Conservation (phyloP, 2,888 invertebrate species). For the Sceliomorpha sp. region DNA sequence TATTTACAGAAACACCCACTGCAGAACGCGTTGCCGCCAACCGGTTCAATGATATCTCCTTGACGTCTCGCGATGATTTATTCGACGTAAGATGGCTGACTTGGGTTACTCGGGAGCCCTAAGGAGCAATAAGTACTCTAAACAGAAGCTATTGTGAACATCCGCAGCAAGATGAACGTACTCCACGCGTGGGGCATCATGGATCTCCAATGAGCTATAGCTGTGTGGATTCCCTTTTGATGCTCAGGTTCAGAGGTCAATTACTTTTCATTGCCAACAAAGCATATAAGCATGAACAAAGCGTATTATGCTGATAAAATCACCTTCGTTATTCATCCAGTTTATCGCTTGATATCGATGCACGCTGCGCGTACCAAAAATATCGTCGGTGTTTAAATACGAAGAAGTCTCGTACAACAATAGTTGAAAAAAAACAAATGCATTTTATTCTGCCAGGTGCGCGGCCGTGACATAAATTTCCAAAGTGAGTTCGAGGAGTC, state of each 20-base stretch:
- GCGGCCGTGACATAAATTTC: no score
- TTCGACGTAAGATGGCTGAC: constrained; percentile 78
- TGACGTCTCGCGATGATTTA: constrained; percentile 78
- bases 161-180: constrained; percentile 74
- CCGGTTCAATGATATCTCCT: constrained; percentile 78
- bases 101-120: constrained; percentile 67
- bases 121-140: constrained; percentile 73
- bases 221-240: constrained; percentile 54
- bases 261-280: constrained; percentile 57
- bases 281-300: constrained; percentile 62
- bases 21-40: constrained; percentile 68
- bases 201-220: constrained; percentile 54
- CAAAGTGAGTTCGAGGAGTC: constrained; percentile 39
- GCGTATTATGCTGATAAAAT: constrained; percentile 68
- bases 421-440: no score
- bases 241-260: constrained; percentile 52
- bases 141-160: constrained; percentile 79
- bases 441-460: no score
- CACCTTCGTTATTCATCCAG: constrained; percentile 64
- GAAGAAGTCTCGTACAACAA: no score
- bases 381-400: no score
- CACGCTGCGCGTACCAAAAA: constrained; percentile 22
- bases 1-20: constrained; percentile 66
- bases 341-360: constrained; percentile 20
- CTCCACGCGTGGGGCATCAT: constrained; percentile 64